Conservation (phyloP, 1,140 invertebrate genomes). For the Agraylea sexmaculata region DNA sequence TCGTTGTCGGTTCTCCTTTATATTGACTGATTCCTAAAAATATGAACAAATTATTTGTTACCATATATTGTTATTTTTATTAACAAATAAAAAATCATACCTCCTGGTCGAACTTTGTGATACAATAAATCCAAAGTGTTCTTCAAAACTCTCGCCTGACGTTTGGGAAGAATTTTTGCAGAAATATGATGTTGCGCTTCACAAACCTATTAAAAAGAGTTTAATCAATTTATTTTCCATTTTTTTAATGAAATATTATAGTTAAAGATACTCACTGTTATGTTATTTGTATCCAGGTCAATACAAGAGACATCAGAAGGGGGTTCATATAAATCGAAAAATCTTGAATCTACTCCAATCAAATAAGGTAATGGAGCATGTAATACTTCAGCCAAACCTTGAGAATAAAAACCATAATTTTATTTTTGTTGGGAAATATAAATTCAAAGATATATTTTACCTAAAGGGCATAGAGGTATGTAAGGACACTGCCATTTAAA, state of each 20-base stretch:
- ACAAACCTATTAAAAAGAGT: slow-evolving; percentile 51
- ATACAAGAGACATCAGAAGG: slow-evolving; percentile 94
- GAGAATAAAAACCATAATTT: slow-evolving; percentile 17
- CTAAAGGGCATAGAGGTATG: slow-evolving; percentile 95
- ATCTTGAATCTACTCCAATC: slow-evolving; percentile 91
- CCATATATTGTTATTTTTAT: not conserved
- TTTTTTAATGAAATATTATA: slow-evolving; percentile 5
- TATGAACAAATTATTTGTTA: not conserved
- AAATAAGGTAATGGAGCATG: slow-evolving; percentile 95
- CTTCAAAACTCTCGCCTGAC: slow-evolving; percentile 65
- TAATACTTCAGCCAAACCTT: slow-evolving; percentile 68
- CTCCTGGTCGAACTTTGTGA: slow-evolving; percentile 35
- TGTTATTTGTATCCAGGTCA: slow-evolving; percentile 95
- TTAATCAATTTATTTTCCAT: not conserved
- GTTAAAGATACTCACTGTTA: slow-evolving; percentile 47
- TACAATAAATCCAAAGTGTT: slow-evolving; percentile 38
- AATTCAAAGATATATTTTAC: slow-evolving; percentile 25
- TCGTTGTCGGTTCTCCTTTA: slow-evolving; percentile 44
- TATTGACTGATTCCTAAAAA: too few relatives aligned
- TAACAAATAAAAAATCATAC: slow-evolving; percentile 24
- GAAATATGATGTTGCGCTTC: slow-evolving; percentile 78
- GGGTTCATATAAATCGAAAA: slow-evolving; percentile 96
- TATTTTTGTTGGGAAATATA: slow-evolving; percentile 1
- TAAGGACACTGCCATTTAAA: slow-evolving; percentile 99
- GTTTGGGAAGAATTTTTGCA: slow-evolving; percentile 80